These are phyloP conservation scores for Columbina picui DNA, from an alignment of 2,113 vertebrate genomes.

Conservation along the genomic window DNA sequence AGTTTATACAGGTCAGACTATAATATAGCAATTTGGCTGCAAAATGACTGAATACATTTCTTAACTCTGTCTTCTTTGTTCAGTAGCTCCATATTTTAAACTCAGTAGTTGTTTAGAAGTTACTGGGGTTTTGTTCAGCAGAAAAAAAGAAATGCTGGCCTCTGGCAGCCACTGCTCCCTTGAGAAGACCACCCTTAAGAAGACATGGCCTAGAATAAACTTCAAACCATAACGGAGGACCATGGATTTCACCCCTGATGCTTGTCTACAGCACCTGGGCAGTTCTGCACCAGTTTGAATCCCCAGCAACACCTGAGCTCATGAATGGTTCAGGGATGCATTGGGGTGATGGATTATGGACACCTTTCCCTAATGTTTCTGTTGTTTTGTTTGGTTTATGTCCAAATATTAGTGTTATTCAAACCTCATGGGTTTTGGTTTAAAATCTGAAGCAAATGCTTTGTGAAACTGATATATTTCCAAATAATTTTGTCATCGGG, in stretches of 20 bases:
- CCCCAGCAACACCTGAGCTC: background rate
- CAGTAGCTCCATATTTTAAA: background rate
- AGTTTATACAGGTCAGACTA: background rate
- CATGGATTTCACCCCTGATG: background rate
- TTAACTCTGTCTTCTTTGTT: background rate
- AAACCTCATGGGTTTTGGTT: background rate
- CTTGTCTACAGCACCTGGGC: background rate
- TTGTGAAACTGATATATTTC: conserved; percentile 16
- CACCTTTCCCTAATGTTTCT: background rate
- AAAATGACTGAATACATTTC: background rate
- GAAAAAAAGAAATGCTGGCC: background rate
- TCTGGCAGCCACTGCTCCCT: background rate
- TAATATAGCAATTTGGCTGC: background rate
- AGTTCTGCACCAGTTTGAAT: background rate
- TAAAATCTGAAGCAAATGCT: background rate
- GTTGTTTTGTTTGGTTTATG: background rate
- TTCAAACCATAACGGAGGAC: background rate
- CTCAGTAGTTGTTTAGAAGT: background rate
- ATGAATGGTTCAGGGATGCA: background rate
- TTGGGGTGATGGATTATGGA: background rate
- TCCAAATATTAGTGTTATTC: background rate
- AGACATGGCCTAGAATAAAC: background rate
- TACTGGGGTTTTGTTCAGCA: background rate
- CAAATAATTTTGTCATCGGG: conserved; percentile 17
- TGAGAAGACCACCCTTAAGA: background rate